Conservation (phyloP, 2,113 vertebrate species). For the Cervus canadensis region DNA sequence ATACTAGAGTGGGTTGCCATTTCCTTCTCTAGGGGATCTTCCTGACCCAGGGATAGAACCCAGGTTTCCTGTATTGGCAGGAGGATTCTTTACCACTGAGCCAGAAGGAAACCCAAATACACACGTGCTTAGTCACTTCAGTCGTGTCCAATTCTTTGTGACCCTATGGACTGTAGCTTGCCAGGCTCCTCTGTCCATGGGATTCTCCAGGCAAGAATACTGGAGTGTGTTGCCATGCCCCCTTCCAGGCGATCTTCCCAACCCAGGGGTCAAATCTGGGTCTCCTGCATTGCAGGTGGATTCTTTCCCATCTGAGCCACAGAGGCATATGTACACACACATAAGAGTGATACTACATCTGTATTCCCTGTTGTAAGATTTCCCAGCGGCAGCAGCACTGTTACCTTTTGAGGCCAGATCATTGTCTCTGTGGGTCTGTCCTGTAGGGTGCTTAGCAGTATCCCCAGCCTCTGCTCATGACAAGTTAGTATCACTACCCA, state of each 20-base stretch:
- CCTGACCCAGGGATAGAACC: not conserved
- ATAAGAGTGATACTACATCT: fast-evolving
- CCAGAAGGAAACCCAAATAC: not conserved
- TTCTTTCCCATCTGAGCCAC: not conserved
- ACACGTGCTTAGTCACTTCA: not conserved
- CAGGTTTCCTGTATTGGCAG: not conserved
- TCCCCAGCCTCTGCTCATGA: not conserved
- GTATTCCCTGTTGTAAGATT: not conserved
- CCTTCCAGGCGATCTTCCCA: not conserved
- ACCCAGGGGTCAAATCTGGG: not conserved
- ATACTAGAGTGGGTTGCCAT: not conserved
- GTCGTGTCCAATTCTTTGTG: fast-evolving
- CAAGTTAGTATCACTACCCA: too few species aligned
- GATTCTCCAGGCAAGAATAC: not conserved
- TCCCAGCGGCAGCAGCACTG: fast-evolving
- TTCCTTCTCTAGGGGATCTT: not conserved
- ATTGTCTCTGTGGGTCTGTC: not conserved
- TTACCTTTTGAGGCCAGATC: fast-evolving
- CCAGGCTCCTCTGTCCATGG: not conserved
- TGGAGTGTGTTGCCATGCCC: not conserved
- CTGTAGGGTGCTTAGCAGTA: not conserved
- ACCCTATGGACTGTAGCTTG: not conserved
- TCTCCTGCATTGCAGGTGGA: not conserved
- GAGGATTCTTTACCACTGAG: not conserved
- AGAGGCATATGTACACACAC: not conserved